A percentile compares a stretch with the other conserved stretches of the same genome.
These are phyloP conservation scores for Thaumatotibia leucotreta DNA, from an alignment of 1,140 invertebrate species.

Conservation along the genomic window DNA sequence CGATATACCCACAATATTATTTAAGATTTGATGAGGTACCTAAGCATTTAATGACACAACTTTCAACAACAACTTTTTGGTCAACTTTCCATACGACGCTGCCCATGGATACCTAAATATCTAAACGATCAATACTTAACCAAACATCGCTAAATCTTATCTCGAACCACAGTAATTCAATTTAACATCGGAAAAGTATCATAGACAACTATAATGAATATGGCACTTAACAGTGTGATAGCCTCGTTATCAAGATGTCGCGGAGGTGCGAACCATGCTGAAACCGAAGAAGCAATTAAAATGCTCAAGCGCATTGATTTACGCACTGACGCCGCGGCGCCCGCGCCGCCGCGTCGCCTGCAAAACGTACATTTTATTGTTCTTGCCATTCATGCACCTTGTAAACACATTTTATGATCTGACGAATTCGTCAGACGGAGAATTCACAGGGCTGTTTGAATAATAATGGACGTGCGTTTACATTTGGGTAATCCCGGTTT, in stretches of 20 bases:
- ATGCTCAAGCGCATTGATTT: slow-evolving; percentile 37
- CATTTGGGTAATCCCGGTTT: neutral
- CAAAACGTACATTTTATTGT: slow-evolving; percentile 6
- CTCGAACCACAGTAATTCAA: neutral
- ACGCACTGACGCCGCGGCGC: slow-evolving; percentile 14
- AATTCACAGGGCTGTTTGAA: neutral
- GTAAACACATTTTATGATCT: slow-evolving; percentile 9
- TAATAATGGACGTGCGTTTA: neutral
- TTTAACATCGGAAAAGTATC: neutral
- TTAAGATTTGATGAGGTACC: too few species aligned
- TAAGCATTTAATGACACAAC: too few species aligned
- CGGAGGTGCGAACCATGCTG: slow-evolving; percentile 25
- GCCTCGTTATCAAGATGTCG: slow-evolving; percentile 32
- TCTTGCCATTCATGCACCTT: slow-evolving; percentile 3
- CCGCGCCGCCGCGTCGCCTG: neutral
- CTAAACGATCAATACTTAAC: neutral
- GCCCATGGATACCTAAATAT: neutral
- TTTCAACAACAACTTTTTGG: too few species aligned
- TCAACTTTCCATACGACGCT: too few species aligned
- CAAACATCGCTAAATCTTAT: too few species aligned
- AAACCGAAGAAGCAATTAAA: slow-evolving; percentile 38
- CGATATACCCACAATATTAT: too few species aligned
- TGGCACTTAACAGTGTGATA: neutral
- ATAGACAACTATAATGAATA: slow-evolving; percentile 19
- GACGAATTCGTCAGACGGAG: neutral